These are phyloP conservation scores for Aphaenogaster floridana DNA, from an alignment of 1,140 invertebrate species.

Conservation along the genomic window DNA sequence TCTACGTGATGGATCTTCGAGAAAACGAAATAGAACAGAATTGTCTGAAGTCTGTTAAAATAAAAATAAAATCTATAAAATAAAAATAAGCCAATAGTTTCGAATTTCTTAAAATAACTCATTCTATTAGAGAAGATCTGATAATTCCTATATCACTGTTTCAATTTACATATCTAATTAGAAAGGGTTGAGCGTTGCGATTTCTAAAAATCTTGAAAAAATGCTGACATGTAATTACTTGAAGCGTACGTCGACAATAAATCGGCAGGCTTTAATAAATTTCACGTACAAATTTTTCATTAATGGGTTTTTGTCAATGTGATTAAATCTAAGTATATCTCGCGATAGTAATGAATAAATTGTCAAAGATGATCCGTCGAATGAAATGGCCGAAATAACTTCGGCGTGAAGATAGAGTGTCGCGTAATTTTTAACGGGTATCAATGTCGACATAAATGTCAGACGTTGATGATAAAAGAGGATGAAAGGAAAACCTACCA, in stretches of 20 bases:
- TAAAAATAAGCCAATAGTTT: slow-evolving; percentile 12
- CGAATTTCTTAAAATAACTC: neutral
- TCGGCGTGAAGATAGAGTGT: neutral
- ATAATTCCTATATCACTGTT: neutral
- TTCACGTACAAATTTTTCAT: neutral
- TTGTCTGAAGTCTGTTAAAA: neutral
- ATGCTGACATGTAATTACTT: neutral
- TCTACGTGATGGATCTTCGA: neutral
- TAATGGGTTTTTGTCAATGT: neutral
- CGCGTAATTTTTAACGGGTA: slow-evolving; percentile 16
- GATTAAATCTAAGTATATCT: neutral
- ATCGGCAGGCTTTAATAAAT: neutral
- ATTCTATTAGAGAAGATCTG: neutral
- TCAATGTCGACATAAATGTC: slow-evolving; percentile 51
- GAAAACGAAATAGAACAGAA: neutral
- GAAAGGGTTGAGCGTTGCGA: neutral
- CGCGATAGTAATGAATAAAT: neutral
- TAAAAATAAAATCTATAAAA: slow-evolving; percentile 18
- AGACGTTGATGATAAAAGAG: slow-evolving; percentile 29
- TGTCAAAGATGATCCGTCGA: neutral
- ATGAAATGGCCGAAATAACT: neutral
- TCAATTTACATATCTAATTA: neutral
- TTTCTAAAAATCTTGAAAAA: neutral
- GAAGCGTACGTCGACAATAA: neutral
- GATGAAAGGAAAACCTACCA: slow-evolving; percentile 19